Base-by-base conservation (phyloP, 2,888 invertebrate genomes). In the Mechanitis mazaeus region DNA sequence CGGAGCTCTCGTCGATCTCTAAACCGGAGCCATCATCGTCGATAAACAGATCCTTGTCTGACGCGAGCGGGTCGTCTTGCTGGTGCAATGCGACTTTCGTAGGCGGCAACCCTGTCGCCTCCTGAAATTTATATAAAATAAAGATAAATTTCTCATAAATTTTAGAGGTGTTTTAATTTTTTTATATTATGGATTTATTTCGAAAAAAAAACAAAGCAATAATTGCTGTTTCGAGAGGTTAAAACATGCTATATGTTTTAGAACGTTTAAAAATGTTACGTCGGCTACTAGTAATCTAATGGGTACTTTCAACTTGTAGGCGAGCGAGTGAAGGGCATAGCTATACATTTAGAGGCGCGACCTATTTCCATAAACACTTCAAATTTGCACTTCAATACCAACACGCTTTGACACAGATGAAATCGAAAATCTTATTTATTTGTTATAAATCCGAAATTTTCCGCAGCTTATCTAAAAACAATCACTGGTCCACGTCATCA, bases 1-100 rank as follows among this genome's bases (percentile, higher is more conserved):
- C 96, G 78, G 96, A 96, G 78, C 95, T 94, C 90, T 96, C 96
- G 87, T 95, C 95, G 84, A 93, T 82, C 80, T 91, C 93, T 90
- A 95, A 92, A 80, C 95, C 95, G 75, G 94, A 92, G 75, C 91
- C 92, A 76, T 94, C 95, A 85, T 94, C 95, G 87, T 95, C 95
- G 80, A 95, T 92, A 87, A 94, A 94, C 74, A 94, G 92, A 79
- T 94, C 94, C 79, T 91, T 92, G 74, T 90, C 88, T 58, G 82
- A 75, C 63, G 84, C 79, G 57, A 87, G 80, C 62, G 87, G 86
- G 70, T 87, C 91, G 77, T 88, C 86, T 79, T 79, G 83, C 72
- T 83, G 85, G 71, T 78, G 81, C 54, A 72, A 69, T 69, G 77
- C 73, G 68, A 77, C 78, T 72, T 80, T 78, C 80, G 87, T 77